These are phyloP conservation scores for Cepaea nemoralis DNA, from an alignment of 1,140 invertebrate species.

Conservation along the genomic window DNA sequence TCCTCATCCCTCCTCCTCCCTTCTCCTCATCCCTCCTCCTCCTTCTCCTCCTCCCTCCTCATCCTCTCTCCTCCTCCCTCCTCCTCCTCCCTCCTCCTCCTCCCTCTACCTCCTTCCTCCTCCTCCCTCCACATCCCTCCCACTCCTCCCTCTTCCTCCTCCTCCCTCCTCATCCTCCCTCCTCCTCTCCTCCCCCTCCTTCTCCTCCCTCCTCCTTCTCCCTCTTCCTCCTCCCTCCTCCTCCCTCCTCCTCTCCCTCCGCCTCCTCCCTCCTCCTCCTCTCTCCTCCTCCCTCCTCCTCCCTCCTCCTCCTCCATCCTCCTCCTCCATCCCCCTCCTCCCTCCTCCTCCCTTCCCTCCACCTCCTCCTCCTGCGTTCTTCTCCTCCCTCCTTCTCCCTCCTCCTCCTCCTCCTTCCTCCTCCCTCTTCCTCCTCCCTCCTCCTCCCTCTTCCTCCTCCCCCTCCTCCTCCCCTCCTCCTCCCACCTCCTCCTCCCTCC, in stretches of 20 bases:
- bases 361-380: background rate
- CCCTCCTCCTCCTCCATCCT: background rate
- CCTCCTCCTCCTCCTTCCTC: background rate
- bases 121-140: background rate
- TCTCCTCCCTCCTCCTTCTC: background rate
- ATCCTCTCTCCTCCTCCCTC: too few relatives aligned
- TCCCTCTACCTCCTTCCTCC: too few relatives aligned
- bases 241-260: slow-evolving; percentile 10
- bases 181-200: background rate
- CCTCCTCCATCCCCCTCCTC: background rate
- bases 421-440: background rate
- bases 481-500: too few relatives aligned
- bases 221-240: background rate
- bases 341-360: slow-evolving; percentile 9
- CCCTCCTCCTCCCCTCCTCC: background rate
- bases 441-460: too few relatives aligned
- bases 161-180: too few relatives aligned
- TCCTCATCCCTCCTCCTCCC: too few relatives aligned
- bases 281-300: background rate
- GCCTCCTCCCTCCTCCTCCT: background rate
- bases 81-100: background rate
- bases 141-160: too few relatives aligned
- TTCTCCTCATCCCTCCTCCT: too few relatives aligned
- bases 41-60: too few relatives aligned
- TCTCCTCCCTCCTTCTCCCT: slow-evolving; percentile 11